A percentile compares a stretch with the other conserved stretches of the same genome.
Evolutionary conservation across 1,140 invertebrate genomes (phyloP).

Genomic region (Triops cancriformis): DNA sequence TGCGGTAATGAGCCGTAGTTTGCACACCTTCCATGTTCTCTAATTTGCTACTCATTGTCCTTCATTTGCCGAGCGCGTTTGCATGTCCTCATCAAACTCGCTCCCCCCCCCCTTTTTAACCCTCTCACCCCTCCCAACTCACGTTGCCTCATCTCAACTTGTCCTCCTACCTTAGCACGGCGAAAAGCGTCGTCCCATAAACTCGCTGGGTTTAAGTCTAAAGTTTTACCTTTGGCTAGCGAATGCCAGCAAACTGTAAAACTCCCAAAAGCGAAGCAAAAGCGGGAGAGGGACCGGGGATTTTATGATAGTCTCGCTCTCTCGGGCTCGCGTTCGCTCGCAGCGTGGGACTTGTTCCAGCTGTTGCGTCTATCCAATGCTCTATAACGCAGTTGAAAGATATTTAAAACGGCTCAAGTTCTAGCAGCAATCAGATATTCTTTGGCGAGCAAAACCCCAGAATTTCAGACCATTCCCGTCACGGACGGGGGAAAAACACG

Average conservation of each 20-base stretch:
- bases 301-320: not conserved
- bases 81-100: not conserved
- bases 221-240: not conserved
- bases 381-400: not conserved
- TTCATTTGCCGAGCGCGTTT: not conserved
- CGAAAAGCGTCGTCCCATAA: not conserved
- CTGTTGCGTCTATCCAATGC: conserved; percentile 3
- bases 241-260: not conserved
- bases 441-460: not conserved
- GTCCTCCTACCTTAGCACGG: too few relatives aligned
- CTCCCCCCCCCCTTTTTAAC: not conserved
- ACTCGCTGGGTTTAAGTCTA: not conserved
- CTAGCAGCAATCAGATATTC: conserved; percentile 6
- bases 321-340: not conserved
- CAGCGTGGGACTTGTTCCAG: conserved; percentile 8
- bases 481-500: not conserved
- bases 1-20: not conserved
- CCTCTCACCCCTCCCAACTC: not conserved
- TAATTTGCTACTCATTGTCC: not conserved
- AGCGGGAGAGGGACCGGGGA: not conserved
- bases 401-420: not conserved
- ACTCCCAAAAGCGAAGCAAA: not conserved
- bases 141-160: not conserved
- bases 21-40: not conserved
- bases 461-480: not conserved